Percentiles rank a stretch among this genome's conserved stretches.
phyloP scores from a whole-genome alignment of 2,113 vertebrate species.

The Phyllostomus discolor region DNA sequence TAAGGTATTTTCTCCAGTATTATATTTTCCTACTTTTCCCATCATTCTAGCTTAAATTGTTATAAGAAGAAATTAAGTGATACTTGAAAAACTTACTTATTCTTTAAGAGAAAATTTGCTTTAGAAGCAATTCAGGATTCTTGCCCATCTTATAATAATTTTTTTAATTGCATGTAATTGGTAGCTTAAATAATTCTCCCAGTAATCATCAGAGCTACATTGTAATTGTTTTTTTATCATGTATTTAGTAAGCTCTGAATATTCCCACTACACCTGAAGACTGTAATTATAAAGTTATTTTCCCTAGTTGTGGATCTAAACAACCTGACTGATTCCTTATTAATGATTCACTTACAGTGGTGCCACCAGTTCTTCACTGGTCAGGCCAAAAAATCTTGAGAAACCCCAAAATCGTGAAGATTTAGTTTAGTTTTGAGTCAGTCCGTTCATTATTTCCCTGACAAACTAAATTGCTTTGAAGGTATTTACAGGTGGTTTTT shows the following conservation, averaged over 20 bases:
- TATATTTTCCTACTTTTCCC: background rate
- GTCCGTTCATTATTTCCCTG: constrained; percentile 1
- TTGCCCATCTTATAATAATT: constrained; percentile 2
- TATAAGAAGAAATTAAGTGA: constrained; percentile 9
- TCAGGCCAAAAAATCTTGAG: background rate
- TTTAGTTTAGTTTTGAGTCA: constrained; percentile 25
- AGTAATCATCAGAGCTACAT: background rate
- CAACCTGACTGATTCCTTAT: background rate
- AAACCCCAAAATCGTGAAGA: background rate
- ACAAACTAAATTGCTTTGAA: constrained; percentile 2
- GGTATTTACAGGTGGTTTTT: background rate
- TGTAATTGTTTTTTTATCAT: background rate
- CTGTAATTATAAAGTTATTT: background rate
- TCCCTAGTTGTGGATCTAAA: background rate
- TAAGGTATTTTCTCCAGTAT: constrained; percentile 16
- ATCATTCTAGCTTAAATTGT: constrained; percentile 17
- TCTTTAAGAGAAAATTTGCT: constrained; percentile 11
- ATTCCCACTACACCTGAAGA: background rate
- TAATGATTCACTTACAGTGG: background rate
- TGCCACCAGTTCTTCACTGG: background rate
- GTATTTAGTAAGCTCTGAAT: background rate
- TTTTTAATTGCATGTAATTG: background rate
- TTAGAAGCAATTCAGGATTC: background rate
- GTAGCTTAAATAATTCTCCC: background rate
- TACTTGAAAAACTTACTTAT: constrained; percentile 20